Conservation (phyloP, 2,797 vertebrate species). For the Falco columbarius region DNA sequence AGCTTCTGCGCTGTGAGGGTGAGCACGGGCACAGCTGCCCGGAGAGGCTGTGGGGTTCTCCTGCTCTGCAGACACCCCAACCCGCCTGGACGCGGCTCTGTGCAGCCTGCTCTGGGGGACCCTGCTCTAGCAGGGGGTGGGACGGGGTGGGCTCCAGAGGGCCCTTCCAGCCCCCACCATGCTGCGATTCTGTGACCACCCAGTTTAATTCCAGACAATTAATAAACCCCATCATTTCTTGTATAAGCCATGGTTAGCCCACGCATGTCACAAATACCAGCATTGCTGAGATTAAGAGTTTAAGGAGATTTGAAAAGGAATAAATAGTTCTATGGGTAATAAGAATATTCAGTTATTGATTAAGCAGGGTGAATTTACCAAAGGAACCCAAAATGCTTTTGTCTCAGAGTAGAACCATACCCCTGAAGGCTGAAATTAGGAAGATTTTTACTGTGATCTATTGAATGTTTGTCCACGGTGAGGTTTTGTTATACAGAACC, state of each 20-base stretch:
- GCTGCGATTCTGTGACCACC: too few species aligned
- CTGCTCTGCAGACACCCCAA: too few species aligned
- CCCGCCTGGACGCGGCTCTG: too few species aligned
- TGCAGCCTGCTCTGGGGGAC: too few species aligned
- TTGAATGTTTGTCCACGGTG: not conserved
- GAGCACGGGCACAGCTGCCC: too few species aligned
- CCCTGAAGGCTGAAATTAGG: not conserved
- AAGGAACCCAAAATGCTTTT: not conserved
- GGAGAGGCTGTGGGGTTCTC: too few species aligned
- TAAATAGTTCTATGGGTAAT: not conserved
- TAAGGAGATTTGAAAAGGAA: not conserved
- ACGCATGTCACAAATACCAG: rapidly evolving
- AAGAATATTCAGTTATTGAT: not conserved
- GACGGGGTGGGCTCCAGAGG: too few species aligned
- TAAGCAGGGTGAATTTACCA: not conserved
- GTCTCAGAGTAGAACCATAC: not conserved
- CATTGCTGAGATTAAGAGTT: not conserved
- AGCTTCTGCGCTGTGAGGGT: too few species aligned
- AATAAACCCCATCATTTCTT: not conserved
- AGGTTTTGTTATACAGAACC: not conserved
- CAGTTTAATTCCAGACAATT: not conserved
- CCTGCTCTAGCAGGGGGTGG: too few species aligned
- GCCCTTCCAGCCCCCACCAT: too few species aligned
- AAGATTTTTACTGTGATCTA: not conserved
- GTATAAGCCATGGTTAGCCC: not conserved